These are phyloP conservation scores for Denticeps clupeoides DNA, from an alignment of 2,797 vertebrate genomes.

Conservation along the genomic window DNA sequence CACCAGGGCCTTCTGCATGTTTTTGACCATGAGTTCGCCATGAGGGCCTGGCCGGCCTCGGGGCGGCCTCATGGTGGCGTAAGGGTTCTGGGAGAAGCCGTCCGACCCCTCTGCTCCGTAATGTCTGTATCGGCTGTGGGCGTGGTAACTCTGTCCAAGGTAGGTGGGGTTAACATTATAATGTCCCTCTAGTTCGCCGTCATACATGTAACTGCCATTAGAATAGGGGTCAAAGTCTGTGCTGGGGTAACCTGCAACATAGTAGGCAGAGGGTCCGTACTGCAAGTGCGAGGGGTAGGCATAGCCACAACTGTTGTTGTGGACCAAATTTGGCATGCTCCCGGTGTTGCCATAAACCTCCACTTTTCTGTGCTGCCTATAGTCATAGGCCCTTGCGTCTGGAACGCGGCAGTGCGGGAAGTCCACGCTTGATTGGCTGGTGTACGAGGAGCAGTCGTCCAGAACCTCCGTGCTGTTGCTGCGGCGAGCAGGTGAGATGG, in stretches of 20 bases:
- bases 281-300: conserved; percentile 59
- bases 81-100: conserved; percentile 76
- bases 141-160: conserved; percentile 68
- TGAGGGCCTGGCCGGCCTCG: conserved; percentile 67
- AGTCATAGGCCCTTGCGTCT: conserved; percentile 67
- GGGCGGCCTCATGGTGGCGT: conserved; percentile 82
- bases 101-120: conserved; percentile 71
- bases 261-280: conserved; percentile 66
- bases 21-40: conserved; percentile 81
- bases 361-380: conserved; percentile 75
- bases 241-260: conserved; percentile 65
- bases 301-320: conserved; percentile 67
- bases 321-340: conserved; percentile 90
- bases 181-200: conserved; percentile 86
- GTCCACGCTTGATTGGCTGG: conserved; percentile 86
- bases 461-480: conserved; percentile 86
- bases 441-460: conserved; percentile 85
- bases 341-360: conserved; percentile 75
- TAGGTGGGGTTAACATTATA: conserved; percentile 87
- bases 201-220: conserved; percentile 73
- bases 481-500: conserved; percentile 70
- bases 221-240: conserved; percentile 68
- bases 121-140: conserved; percentile 66
- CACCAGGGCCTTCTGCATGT: conserved; percentile 91
- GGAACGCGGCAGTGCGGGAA: conserved; percentile 60